phyloP scores from a whole-genome alignment of 2,888 invertebrate species.

The Pristionchus arcanus region DNA sequence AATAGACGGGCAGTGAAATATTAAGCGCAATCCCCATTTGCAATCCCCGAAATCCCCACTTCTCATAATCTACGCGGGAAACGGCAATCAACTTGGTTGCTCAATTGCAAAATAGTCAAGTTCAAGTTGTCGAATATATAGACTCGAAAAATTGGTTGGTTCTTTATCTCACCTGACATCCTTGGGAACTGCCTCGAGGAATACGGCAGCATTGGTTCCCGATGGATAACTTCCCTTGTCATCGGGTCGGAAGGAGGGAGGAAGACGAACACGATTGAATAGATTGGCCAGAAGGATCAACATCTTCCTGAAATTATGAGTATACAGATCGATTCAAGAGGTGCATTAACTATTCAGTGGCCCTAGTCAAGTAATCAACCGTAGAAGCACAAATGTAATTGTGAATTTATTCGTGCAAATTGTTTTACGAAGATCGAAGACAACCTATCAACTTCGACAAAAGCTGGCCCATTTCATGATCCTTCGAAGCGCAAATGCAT shows the following conservation, averaged over 20 bases:
- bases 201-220: conserved; percentile 59
- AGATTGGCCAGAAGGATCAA: conserved; percentile 73
- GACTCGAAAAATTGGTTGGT: too few relatives aligned
- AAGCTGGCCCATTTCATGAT: too few relatives aligned
- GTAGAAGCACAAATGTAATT: neutral
- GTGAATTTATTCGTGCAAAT: neutral
- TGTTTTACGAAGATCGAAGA: neutral
- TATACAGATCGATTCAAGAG: neutral
- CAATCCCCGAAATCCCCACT: too few relatives aligned
- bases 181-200: conserved; percentile 63
- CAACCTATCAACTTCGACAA: neutral
- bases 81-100: neutral
- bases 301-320: conserved; percentile 59
- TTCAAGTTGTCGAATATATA: too few relatives aligned
- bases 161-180: conserved; percentile 57
- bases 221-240: conserved; percentile 62
- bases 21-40: too few relatives aligned
- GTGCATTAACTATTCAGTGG: neutral
- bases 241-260: conserved; percentile 66
- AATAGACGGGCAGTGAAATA: too few relatives aligned
- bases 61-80: neutral
- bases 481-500: too few relatives aligned
- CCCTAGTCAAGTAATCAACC: neutral
- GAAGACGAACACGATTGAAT: conserved; percentile 73
- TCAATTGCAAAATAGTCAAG: too few relatives aligned